Conservation (phyloP, 2,888 invertebrate species). For the Trissonchulus latispiculum region DNA sequence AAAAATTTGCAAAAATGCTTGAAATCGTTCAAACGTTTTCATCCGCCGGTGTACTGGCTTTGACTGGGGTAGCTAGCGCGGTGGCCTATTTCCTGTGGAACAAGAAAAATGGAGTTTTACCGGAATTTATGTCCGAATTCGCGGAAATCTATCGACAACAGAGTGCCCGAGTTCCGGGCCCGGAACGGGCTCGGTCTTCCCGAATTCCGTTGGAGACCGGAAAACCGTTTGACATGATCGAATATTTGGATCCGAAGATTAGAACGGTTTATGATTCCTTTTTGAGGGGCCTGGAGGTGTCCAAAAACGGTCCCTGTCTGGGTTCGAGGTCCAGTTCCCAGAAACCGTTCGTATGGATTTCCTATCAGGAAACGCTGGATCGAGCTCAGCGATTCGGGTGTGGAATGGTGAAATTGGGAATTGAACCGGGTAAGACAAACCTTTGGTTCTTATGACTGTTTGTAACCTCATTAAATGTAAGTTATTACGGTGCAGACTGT, state of each 20-base stretch:
- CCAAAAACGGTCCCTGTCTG: slow-evolving; percentile 55
- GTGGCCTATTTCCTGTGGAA: no score
- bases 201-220: neutral
- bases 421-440: slow-evolving; percentile 1
- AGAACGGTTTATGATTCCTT: slow-evolving; percentile 21
- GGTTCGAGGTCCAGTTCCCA: slow-evolving; percentile 53
- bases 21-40: no score
- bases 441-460: no score
- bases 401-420: slow-evolving; percentile 2
- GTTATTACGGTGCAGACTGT: no score
- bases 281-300: slow-evolving; percentile 15
- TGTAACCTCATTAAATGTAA: no score
- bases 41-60: no score
- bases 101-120: no score
- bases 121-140: no score
- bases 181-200: neutral
- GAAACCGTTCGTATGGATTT: neutral
- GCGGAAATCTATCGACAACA: no score
- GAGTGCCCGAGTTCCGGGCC: neutral
- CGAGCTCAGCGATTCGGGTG: slow-evolving; percentile 2
- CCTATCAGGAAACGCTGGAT: neutral
- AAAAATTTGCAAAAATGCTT: no score
- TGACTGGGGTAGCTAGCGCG: no score
- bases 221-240: neutral
- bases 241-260: neutral